A percentile compares a stretch with the other conserved stretches of the same genome.
These are phyloP conservation scores for Rutilus rutilus DNA, from an alignment of 2,113 vertebrate species.

Conservation along the genomic window DNA sequence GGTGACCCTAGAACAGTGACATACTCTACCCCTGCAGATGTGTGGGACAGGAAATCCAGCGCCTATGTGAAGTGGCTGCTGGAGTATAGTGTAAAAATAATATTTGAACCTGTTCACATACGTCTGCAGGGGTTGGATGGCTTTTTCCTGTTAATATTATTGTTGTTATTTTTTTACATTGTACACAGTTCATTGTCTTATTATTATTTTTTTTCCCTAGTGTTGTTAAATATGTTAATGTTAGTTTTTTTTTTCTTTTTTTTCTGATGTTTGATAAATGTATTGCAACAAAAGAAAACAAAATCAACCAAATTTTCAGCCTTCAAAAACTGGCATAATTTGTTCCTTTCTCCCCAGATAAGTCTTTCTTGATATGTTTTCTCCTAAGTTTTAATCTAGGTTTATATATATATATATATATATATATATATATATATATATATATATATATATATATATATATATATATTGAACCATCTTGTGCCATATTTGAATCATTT, in stretches of 20 bases:
- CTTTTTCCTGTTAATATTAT: slow-evolving; percentile 59
- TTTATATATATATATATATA: not conserved
- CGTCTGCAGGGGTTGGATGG: slow-evolving; percentile 63
- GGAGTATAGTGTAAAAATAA: slow-evolving; percentile 65
- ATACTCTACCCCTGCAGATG: slow-evolving; percentile 36
- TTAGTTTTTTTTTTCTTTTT: slow-evolving; percentile 38
- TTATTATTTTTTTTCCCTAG: slow-evolving; percentile 33
- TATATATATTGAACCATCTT: not conserved
- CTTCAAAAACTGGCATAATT: not conserved
- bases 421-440: not conserved
- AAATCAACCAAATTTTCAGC: slow-evolving; percentile 42
- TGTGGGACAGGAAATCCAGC: slow-evolving; percentile 39
- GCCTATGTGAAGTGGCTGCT: not conserved
- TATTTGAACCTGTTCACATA: slow-evolving; percentile 66
- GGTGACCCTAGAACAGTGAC: slow-evolving; percentile 94
- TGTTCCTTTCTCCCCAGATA: not conserved
- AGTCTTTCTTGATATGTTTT: not conserved
- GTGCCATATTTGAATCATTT: slow-evolving; percentile 37
- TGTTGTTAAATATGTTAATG: slow-evolving; percentile 41
- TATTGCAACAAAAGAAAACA: slow-evolving; percentile 67
- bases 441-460: not conserved
- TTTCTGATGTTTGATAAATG: slow-evolving; percentile 59
- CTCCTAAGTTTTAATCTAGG: not conserved
- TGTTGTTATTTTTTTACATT: slow-evolving; percentile 59
- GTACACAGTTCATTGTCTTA: slow-evolving; percentile 68